phyloP scores from a whole-genome alignment of 1,140 invertebrate genomes.

The Nasonia longicornis region DNA sequence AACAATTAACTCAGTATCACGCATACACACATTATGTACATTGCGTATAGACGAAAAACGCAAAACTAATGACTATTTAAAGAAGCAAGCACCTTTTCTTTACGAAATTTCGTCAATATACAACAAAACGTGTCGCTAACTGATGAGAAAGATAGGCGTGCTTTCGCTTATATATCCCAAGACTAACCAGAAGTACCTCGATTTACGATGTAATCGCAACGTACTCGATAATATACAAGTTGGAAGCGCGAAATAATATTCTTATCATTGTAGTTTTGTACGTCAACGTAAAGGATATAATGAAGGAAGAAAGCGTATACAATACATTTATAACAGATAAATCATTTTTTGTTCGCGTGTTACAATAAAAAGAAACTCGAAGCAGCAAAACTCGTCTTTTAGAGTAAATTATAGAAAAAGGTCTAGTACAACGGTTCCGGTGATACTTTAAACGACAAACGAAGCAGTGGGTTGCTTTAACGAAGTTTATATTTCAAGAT shows the following conservation, averaged over 20 bases:
- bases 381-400: not conserved
- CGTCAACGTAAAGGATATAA: not conserved
- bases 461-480: not conserved
- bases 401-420: conserved; percentile 18
- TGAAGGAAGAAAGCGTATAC: not conserved
- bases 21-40: conserved; percentile 24
- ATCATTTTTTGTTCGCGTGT: not conserved
- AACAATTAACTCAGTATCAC: not conserved
- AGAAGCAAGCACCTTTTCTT: not conserved
- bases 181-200: conserved; percentile 21
- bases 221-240: conserved; percentile 5
- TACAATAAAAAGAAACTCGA: not conserved
- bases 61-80: not conserved
- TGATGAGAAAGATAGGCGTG: conserved; percentile 64
- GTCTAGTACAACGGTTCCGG: not conserved
- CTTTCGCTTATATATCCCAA: conserved; percentile 27
- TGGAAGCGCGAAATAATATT: conserved; percentile 11
- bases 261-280: conserved; percentile 15
- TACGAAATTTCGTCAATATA: not conserved
- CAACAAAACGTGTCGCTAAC: conserved; percentile 54
- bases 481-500: not conserved
- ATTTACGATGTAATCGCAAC: conserved; percentile 23
- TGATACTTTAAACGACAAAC: conserved; percentile 11
- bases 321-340: not conserved
- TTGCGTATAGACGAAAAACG: not conserved